phyloP scores from a whole-genome alignment of 2,888 invertebrate species.

The Lasioglossum calceatum region DNA sequence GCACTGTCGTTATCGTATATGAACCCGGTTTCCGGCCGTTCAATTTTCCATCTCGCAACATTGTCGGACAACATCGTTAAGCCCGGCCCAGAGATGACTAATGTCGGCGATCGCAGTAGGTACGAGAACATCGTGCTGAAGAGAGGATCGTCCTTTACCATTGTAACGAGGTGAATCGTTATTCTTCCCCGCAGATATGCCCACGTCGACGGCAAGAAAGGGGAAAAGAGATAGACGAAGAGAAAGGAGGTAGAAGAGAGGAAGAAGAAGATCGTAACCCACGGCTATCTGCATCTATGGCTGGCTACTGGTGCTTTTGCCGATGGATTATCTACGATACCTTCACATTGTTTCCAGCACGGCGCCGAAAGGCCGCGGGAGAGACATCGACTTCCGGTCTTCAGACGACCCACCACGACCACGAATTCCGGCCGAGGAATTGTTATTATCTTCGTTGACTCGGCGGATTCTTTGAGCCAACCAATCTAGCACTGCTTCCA shows the following conservation, averaged over 20 bases:
- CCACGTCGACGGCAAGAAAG: neutral
- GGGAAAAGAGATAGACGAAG: neutral
- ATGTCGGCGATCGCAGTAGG: conserved; percentile 61
- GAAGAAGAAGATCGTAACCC: conserved; percentile 60
- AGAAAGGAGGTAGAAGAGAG: neutral
- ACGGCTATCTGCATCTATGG: conserved; percentile 74
- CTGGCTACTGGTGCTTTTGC: conserved; percentile 68
- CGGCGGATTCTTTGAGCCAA: conserved; percentile 63
- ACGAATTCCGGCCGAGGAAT: conserved; percentile 58
- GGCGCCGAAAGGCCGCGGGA: conserved; percentile 58
- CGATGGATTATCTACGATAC: conserved; percentile 61
- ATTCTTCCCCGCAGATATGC: conserved; percentile 59
- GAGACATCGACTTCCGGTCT: conserved; percentile 69
- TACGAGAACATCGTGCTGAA: conserved; percentile 55
- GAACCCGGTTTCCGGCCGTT: neutral
- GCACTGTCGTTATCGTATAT: neutral
- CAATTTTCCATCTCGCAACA: conserved; percentile 19
- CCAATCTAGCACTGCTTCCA: neutral
- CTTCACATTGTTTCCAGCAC: conserved; percentile 26
- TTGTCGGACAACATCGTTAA: conserved; percentile 60
- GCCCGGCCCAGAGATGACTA: conserved; percentile 65
- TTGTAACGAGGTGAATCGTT: conserved; percentile 73
- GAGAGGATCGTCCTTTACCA: conserved; percentile 60
- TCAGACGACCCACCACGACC: conserved; percentile 45
- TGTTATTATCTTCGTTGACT: conserved; percentile 74